These are phyloP conservation scores for Nemopilema nomurai DNA, from an alignment of 30 jellyfish, hydroid and myxozoan species.

Conservation along the genomic window DNA sequence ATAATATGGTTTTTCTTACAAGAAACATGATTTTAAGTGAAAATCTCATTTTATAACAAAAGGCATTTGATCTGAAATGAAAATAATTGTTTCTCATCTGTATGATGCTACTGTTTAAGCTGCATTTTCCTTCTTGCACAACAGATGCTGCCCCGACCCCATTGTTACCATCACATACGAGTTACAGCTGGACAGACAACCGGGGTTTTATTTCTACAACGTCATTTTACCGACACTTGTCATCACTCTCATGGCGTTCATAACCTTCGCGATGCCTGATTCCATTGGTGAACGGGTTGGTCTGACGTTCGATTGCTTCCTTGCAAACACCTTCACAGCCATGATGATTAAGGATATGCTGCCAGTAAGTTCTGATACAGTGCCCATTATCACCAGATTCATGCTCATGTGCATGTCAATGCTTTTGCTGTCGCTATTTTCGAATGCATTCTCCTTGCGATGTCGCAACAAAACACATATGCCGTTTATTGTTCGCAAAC, in stretches of 20 bases:
- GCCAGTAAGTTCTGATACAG: slow-evolving; percentile 75
- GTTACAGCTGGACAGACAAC: slow-evolving; percentile 56
- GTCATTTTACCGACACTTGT: slow-evolving; percentile 69
- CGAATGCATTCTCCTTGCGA: slow-evolving; percentile 55
- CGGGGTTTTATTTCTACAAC: slow-evolving; percentile 72
- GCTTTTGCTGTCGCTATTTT: slow-evolving; percentile 29
- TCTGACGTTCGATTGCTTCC: slow-evolving; percentile 66
- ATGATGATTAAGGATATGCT: slow-evolving; percentile 75
- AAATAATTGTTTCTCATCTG: background rate
- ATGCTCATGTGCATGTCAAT: slow-evolving; percentile 71
- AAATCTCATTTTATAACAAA: too few species aligned
- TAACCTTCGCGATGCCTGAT: slow-evolving; percentile 70
- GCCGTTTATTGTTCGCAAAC: slow-evolving; percentile 34
- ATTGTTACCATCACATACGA: slow-evolving; percentile 53
- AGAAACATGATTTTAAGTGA: too few species aligned
- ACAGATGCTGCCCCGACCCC: slow-evolving; percentile 76
- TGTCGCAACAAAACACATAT: slow-evolving; percentile 27
- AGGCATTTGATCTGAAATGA: too few species aligned
- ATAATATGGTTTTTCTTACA: too few species aligned
- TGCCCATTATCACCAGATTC: slow-evolving; percentile 67
- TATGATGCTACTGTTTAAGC: background rate
- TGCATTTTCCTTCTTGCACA: background rate
- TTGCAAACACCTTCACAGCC: slow-evolving; percentile 62
- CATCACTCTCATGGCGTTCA: slow-evolving; percentile 62
- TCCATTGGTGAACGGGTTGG: slow-evolving; percentile 79